Evolutionary conservation across 2,113 vertebrate species (phyloP).

Genomic region (Excalfactoria chinensis): DNA sequence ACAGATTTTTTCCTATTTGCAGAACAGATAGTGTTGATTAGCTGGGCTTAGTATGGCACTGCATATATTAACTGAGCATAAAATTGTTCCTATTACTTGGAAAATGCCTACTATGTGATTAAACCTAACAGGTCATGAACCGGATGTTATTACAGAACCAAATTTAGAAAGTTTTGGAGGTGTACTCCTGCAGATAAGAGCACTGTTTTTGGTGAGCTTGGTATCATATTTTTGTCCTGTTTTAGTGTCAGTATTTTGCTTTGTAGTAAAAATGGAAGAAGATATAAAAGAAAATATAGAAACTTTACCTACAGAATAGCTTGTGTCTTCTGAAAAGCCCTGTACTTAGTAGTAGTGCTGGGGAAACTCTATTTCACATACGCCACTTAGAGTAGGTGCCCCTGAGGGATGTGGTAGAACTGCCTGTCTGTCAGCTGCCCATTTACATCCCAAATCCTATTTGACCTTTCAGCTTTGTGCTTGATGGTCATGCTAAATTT

Average conservation of each 20-base stretch:
- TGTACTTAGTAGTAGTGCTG: neutral
- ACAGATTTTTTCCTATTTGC: neutral
- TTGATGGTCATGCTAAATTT: neutral
- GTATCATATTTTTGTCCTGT: neutral
- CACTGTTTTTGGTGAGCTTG: neutral
- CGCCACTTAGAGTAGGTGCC: rapidly evolving
- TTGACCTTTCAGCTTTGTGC: neutral
- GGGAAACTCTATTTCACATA: neutral
- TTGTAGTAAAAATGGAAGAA: neutral
- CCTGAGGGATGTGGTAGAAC: neutral
- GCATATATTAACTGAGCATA: conserved; percentile 41
- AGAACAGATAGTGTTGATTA: conserved; percentile 44
- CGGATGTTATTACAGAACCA: neutral
- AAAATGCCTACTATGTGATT: neutral
- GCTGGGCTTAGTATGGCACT: conserved; percentile 4
- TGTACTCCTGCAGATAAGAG: neutral
- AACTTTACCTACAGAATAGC: neutral
- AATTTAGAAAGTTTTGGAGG: neutral
- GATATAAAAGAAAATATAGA: neutral
- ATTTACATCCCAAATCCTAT: neutral
- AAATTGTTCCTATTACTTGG: neutral
- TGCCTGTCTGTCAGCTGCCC: neutral
- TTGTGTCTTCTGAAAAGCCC: neutral
- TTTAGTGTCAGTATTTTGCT: neutral
- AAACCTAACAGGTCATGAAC: neutral